A percentile compares a stretch with the other conserved stretches of the same genome.
Evolutionary conservation across 2,113 vertebrate genomes (phyloP).

Genomic region (Laticauda colubrina): DNA sequence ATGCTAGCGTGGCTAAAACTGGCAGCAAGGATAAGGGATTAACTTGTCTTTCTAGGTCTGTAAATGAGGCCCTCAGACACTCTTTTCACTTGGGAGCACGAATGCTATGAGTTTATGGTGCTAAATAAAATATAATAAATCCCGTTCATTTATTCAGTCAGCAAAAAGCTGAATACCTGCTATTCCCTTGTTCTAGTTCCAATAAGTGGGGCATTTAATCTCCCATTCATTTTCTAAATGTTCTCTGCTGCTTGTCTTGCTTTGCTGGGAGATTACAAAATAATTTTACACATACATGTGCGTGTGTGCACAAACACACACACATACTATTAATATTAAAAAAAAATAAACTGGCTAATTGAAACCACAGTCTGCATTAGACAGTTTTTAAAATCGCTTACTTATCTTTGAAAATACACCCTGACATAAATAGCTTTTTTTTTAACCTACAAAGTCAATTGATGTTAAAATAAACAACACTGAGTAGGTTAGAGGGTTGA

Average conservation of each 20-base stretch:
- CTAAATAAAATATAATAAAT: slow-evolving; percentile 20
- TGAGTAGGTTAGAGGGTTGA: slow-evolving; percentile 2
- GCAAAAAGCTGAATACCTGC: slow-evolving; percentile 12
- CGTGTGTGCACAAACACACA: not conserved
- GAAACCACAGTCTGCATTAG: slow-evolving; percentile 30
- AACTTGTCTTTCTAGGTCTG: slow-evolving; percentile 58
- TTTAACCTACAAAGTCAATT: not conserved
- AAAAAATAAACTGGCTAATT: slow-evolving; percentile 27
- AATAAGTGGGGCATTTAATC: slow-evolving; percentile 48
- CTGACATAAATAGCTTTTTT: not conserved
- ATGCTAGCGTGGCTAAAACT: slow-evolving; percentile 48
- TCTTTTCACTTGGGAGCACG: slow-evolving; percentile 60
- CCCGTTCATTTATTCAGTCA: not conserved
- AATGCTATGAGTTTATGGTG: slow-evolving; percentile 46
- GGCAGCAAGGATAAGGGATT: slow-evolving; percentile 56
- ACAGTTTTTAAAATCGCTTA: slow-evolving; percentile 37
- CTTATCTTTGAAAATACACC: not conserved
- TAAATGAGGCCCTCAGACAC: slow-evolving; percentile 61
- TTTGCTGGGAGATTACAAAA: slow-evolving; percentile 44
- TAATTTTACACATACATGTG: slow-evolving; percentile 47
- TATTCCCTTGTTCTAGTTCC: slow-evolving; percentile 48
- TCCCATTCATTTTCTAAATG: slow-evolving; percentile 54
- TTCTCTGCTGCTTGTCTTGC: slow-evolving; percentile 40
- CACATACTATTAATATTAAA: not conserved
- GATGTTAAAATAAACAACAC: not conserved